Evolutionary conservation across 2,113 vertebrate species (phyloP).

Genomic region (Cephalopholis sonnerati): DNA sequence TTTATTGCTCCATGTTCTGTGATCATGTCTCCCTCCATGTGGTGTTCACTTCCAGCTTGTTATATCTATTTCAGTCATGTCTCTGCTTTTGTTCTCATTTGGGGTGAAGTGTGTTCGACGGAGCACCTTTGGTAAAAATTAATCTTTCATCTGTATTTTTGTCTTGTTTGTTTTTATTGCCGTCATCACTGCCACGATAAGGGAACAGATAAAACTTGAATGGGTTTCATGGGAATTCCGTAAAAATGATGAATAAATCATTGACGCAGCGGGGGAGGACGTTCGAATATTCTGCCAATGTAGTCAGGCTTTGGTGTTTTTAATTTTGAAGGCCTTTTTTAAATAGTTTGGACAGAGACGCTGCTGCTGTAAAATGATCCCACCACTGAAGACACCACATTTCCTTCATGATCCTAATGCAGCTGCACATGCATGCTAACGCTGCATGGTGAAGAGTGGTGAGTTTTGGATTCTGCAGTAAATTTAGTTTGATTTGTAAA

Average conservation of each 20-base stretch:
- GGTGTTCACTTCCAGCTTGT: background rate
- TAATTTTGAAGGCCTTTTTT: constrained; percentile 15
- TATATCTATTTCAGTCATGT: constrained; percentile 3
- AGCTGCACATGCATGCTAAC: constrained; percentile 8
- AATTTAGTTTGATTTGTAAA: constrained; percentile 46
- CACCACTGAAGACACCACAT: background rate
- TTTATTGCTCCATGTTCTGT: background rate
- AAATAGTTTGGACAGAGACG: background rate
- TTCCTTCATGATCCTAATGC: background rate
- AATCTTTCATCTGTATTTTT: constrained; percentile 26
- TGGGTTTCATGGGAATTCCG: constrained; percentile 27
- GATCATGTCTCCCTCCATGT: background rate
- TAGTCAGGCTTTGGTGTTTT: background rate
- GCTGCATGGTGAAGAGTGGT: constrained; percentile 3
- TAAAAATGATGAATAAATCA: constrained; percentile 28
- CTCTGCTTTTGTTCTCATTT: background rate
- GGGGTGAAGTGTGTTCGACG: constrained; percentile 18
- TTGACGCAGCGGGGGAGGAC: background rate
- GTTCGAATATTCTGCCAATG: background rate
- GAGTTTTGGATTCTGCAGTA: constrained; percentile 28
- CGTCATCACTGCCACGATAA: constrained; percentile 6
- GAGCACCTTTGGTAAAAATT: background rate
- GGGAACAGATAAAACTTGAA: constrained; percentile 16
- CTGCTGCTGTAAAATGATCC: background rate
- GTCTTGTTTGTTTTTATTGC: constrained; percentile 24